Evolutionary conservation across 2,888 invertebrate genomes (phyloP), one percentile per base, ranked within the genome.

Genomic region (Halictus ligatus): DNA sequence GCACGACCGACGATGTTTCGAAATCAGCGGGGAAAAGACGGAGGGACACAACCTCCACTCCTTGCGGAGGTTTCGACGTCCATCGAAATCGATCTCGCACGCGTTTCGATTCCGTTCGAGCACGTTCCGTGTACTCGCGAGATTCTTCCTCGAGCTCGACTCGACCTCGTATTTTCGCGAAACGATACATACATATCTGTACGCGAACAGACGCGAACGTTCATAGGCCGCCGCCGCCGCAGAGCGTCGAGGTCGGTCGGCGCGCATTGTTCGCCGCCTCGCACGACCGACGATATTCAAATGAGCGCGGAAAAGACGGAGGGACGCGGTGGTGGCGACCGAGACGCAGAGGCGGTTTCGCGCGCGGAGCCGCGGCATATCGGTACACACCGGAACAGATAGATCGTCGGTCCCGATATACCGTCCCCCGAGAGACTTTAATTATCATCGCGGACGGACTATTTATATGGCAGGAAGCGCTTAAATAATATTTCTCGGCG

Each of bases 401-500:
- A 91, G 91, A 91, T 91, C 92, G 91, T 90, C 91, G 91, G 88
- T 81, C 78, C 83, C 88, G 92, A 92, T 92, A 92, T 71, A 43
- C 13, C 84, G 84, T 86, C 83, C 89, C 89, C 88, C 86, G 83
- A 75, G 91, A 91, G 91, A 94, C 93, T 94, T 94, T 95, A 95
- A 95, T 95, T 95, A 94, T 95, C 93, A 94, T 94, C 93, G 93
- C 93, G 92, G 92, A 93, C 92, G 90, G 92, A 92, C 92, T 94
- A 93, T 94, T 94, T 95, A 94, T 94, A 94, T 93, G 94, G 93
- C 95, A 95, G 95, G 95, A 95, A 95, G 93, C 94, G 93, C 92
- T 95, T 95, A 94, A 95, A 95, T 95, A 95, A 95, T 95, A 95
- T 94, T 95, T 93, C 93, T 94, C 91, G 89, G 90, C 92, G 92